phyloP scores from a whole-genome alignment of 1,140 invertebrate genomes.

The Brachionus rotundiformis region DNA sequence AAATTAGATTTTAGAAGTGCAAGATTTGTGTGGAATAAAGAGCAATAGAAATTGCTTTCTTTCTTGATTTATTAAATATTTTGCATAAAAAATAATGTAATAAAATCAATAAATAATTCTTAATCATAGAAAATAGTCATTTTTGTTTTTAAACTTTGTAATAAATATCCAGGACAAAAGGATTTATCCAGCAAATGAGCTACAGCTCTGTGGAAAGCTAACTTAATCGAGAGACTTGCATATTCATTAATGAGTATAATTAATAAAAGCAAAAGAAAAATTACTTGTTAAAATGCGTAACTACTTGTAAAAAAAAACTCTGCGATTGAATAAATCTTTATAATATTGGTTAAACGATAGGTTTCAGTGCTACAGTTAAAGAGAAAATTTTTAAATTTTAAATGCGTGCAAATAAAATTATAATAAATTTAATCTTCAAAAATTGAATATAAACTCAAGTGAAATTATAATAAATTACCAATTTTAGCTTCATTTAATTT shows the following conservation, averaged over 20 bases:
- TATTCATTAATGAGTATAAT: neutral
- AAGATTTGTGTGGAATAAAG: neutral
- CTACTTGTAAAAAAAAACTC: neutral
- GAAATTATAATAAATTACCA: slow-evolving; percentile 43
- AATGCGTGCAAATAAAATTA: slow-evolving; percentile 48
- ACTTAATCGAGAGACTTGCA: neutral
- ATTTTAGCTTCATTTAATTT: neutral
- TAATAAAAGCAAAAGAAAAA: neutral
- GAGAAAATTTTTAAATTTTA: slow-evolving; percentile 1
- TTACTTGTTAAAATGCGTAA: neutral
- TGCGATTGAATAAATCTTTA: neutral
- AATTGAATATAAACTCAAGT: neutral
- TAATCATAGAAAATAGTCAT: neutral
- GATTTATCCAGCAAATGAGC: neutral
- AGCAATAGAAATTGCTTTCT: neutral
- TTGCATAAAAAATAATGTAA: slow-evolving; percentile 30
- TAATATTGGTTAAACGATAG: neutral
- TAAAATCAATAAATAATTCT: slow-evolving; percentile 22
- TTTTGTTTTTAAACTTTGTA: neutral
- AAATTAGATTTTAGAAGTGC: neutral
- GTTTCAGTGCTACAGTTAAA: neutral
- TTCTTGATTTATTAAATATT: neutral
- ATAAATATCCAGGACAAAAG: neutral
- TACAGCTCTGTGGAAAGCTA: neutral
- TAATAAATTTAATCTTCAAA: slow-evolving; percentile 40